Conservation (phyloP, 1,140 invertebrate genomes). For the Bombus cullumanus region DNA sequence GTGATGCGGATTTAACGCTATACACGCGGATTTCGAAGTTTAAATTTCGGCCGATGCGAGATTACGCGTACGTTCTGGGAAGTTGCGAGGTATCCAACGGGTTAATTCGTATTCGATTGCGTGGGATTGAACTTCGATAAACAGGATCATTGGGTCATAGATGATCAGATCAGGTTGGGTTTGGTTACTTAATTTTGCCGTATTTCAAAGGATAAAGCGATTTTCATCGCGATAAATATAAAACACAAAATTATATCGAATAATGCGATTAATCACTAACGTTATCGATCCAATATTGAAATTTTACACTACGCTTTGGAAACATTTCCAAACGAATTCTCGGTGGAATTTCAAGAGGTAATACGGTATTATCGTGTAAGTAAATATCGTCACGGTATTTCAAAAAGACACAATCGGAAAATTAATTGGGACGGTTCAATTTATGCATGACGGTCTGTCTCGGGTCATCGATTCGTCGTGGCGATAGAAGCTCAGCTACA, state of each 20-base stretch:
- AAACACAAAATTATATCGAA: neutral
- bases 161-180: neutral
- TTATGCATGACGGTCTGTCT: neutral
- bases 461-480: constrained; percentile 17
- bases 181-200: neutral
- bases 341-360: too few relatives aligned
- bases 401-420: too few relatives aligned
- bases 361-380: too few relatives aligned
- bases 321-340: too few relatives aligned
- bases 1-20: neutral
- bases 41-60: neutral
- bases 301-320: too few relatives aligned
- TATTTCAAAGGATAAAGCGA: neutral
- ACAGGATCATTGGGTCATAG: too few relatives aligned
- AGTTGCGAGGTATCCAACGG: too few relatives aligned
- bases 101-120: neutral
- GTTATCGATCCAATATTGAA: too few relatives aligned
- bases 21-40: neutral
- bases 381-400: too few relatives aligned
- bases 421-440: constrained; percentile 5
- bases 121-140: neutral
- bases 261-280: neutral
- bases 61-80: neutral
- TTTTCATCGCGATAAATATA: neutral
- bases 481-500: constrained; percentile 21